Evolutionary conservation across 2,888 invertebrate species (phyloP), one percentile per base, ranked within the genome.

Genomic region (Acronicta leporina): DNA sequence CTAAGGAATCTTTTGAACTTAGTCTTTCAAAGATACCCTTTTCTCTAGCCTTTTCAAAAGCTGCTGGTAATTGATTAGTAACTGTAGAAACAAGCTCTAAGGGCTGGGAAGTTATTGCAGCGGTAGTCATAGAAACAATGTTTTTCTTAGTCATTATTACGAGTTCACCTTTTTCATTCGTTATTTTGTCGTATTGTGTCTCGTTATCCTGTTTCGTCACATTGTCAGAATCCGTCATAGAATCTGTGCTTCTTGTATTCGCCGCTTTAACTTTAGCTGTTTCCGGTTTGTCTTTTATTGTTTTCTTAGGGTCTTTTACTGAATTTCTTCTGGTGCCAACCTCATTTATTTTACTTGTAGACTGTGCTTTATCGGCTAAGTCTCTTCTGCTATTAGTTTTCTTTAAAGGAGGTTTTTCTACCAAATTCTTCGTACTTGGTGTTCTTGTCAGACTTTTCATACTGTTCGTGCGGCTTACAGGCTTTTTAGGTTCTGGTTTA

Each of bases 91-190:
- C 95, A 11, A 95, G 91, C 83, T 95, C 94, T 62, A 95, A 84
- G 2, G 95, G 95, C 63, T 95, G 95, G 7, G 95, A 92, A 51
- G 95, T 95, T 51, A 95, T 95, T 7, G 95, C 95, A 16, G 95
- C 95, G 6, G 95, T 95, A 13, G 95, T 95, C 95, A 95, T 95
- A 15, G 95, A 95, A 43, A 95, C 90, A 20, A 95, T 89, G 67
- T 87, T 95, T 76, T 93, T 92, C 79, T 94, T 95, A 0, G 94
- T 94, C 53, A 95, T 75, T 53, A 94, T 90, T 8, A 95, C 90
- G 14, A 95, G 78, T 60, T 93, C 93, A 20, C 90, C 91, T 72
- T 89, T 90, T 15, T 90, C 90, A 67, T 89, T 89, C n/a, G 87
- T 86, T 13, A 84, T 77, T 81, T 92, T 94, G 62, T 95, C 94